Evolutionary conservation across 2,797 vertebrate genomes (phyloP).

Genomic region (Oryzias dopingdopingensis): DNA sequence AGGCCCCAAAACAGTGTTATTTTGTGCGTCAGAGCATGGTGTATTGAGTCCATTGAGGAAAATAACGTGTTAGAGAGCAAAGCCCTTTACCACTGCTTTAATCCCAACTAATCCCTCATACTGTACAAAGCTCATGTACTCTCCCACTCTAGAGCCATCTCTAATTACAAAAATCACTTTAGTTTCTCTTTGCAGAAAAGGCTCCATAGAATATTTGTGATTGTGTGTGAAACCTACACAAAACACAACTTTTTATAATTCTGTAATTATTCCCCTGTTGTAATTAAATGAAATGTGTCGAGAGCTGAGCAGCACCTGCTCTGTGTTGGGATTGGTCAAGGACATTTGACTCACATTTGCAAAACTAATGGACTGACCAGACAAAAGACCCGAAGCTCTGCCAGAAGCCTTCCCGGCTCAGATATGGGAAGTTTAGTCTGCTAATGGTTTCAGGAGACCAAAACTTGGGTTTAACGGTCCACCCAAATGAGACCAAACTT

Average conservation of each 20-base stretch:
- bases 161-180: conserved; percentile 39
- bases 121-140: conserved; percentile 29
- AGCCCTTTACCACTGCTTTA: conserved; percentile 40
- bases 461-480: no score
- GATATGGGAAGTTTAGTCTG: no score
- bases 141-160: conserved; percentile 9
- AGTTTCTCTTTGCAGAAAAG: conserved; percentile 12
- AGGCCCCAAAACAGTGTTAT: conserved; percentile 24
- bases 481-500: no score
- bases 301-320: conserved; percentile 40
- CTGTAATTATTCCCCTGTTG: conserved; percentile 35
- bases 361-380: no score
- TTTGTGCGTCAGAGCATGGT: conserved; percentile 19
- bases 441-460: no score
- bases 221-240: conserved; percentile 2
- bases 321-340: conserved; percentile 29
- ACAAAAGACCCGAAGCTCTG: no score
- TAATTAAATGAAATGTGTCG: conserved; percentile 28
- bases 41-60: conserved; percentile 30
- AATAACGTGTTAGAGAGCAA: conserved; percentile 36
- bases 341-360: not conserved
- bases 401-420: no score
- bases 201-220: not conserved
- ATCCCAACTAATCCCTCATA: conserved; percentile 52
- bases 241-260: conserved; percentile 16